These are phyloP conservation scores for Hipposideros larvatus DNA, from an alignment of 2,797 vertebrate species.

Conservation along the genomic window DNA sequence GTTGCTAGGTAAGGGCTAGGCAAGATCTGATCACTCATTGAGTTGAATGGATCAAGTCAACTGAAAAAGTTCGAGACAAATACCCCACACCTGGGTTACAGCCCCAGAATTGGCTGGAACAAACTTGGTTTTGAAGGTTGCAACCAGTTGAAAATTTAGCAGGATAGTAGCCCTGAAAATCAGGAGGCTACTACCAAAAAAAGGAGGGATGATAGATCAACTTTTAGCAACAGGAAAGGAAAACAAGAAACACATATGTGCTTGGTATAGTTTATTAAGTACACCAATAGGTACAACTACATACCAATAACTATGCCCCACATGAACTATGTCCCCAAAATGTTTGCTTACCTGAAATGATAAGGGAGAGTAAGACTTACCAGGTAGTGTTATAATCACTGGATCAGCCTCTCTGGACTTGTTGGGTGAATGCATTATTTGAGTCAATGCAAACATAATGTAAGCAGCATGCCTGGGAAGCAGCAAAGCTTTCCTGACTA, in stretches of 20 bases:
- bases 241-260: background rate
- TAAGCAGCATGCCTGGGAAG: background rate
- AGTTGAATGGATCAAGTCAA: background rate
- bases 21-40: background rate
- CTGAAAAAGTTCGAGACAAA: conserved; percentile 4
- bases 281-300: background rate
- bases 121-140: background rate
- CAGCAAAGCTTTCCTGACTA: background rate
- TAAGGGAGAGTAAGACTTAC: background rate
- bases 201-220: background rate
- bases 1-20: background rate
- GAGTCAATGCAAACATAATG: background rate
- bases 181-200: background rate
- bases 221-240: background rate
- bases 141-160: background rate
- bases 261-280: conserved; percentile 22
- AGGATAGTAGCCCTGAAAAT: background rate
- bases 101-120: background rate
- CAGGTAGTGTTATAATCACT: background rate
- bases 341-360: background rate
- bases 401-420: background rate
- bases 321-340: background rate
- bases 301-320: background rate
- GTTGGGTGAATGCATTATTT: background rate
- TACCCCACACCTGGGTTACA: background rate